Conservation (phyloP, 2,113 vertebrate species). For the Brachyistius frenatus region DNA sequence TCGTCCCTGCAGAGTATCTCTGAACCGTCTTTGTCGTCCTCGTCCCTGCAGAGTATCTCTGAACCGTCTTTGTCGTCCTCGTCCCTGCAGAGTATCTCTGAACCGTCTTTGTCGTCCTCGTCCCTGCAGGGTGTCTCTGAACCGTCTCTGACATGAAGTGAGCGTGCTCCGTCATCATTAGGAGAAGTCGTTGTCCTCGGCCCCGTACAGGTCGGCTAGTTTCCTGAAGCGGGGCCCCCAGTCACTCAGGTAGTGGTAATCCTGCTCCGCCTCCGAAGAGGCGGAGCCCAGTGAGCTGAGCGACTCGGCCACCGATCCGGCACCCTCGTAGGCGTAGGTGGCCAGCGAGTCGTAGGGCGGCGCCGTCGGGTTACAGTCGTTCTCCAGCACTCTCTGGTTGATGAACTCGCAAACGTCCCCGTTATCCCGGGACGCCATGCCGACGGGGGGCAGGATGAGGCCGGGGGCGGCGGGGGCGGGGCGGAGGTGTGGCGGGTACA, state of each 20-base stretch:
- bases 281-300: slow-evolving; percentile 94
- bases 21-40: slow-evolving; percentile 9
- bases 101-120: not conserved
- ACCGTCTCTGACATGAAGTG: not conserved
- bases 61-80: slow-evolving; percentile 7
- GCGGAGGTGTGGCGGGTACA: slow-evolving; percentile 83
- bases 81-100: not conserved
- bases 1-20: not conserved
- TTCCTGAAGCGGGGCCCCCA: slow-evolving; percentile 97
- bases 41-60: not conserved
- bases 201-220: slow-evolving; percentile 94
- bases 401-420: slow-evolving; percentile 95
- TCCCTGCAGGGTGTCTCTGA: not conserved
- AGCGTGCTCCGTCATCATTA: slow-evolving; percentile 74
- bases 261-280: slow-evolving; percentile 91
- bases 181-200: slow-evolving; percentile 91
- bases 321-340: slow-evolving; percentile 95
- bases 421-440: slow-evolving; percentile 81
- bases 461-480: slow-evolving; percentile 25
- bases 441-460: slow-evolving; percentile 76
- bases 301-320: slow-evolving; percentile 92
- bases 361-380: slow-evolving; percentile 90
- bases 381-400: slow-evolving; percentile 93
- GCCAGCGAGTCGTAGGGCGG: slow-evolving; percentile 96
- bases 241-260: slow-evolving; percentile 97